Base-by-base conservation (phyloP, 2,113 vertebrate species). In the Piliocolobus tephrosceles region DNA sequence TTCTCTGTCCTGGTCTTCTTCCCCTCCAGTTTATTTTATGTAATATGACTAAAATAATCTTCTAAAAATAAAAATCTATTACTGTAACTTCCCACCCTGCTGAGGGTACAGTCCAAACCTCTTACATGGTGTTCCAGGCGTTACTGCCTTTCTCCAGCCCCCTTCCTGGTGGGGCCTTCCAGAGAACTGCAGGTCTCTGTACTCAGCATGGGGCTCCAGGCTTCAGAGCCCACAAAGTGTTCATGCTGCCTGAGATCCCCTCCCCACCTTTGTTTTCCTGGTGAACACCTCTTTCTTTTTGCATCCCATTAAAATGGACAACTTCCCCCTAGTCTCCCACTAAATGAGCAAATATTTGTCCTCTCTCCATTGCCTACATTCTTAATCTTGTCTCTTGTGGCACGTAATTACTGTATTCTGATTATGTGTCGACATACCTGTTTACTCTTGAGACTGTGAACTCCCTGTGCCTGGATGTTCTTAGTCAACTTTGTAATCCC, bases 151-250 rank as follows among this genome's bases (percentile, higher is more conserved):
- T 50, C 18, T 58, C 35, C 3, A 18, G 2, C 7, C 13, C 17
- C 3, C 23, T 50, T 55, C 10, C 50, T 70, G 12, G 1, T 6
- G 13, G 4, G 5, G 1, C 1, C 1, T 66, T 8, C 18, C 2
- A 10, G 0, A 1, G 12, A 22, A 9, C 43, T 11, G 10, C 20
- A 7, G 5, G 2, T 43, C 13, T 2, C 23, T 25, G 3, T 8
- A 3, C 10, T 23, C 6, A 16, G 16, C 1, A 1, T 12, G 4
- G 6, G 11, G 1, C 68, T 55, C 18, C 38, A 30, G 27, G 12
- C 20, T 43, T 25, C 50, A 20, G 13, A 70, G 30, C 25, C 35
- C 2, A 0, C 5, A 1, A 1, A 17, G 5, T 6, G 5, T 27
- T 43, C 27, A 3, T 25, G 3, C 30, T 11, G 4, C 38, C 32